Conservation (phyloP, 2,888 invertebrate species). For the Orthosia cruda region DNA sequence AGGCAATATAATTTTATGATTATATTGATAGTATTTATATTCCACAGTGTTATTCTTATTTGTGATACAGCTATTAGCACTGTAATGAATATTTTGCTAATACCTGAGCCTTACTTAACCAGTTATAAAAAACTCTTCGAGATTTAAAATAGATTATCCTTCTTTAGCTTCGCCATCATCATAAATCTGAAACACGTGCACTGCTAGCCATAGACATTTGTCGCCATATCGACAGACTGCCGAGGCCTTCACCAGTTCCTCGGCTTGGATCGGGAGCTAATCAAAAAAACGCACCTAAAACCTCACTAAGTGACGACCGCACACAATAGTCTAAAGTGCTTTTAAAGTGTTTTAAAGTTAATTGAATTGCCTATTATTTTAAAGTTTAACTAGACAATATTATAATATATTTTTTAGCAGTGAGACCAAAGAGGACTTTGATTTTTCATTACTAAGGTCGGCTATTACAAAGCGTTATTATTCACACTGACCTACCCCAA, state of each 20-base stretch:
- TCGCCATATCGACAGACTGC: too few relatives aligned
- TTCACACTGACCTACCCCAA: not conserved
- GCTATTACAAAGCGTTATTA: not conserved
- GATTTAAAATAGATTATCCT: too few relatives aligned
- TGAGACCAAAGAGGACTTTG: not conserved
- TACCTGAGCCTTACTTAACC: not conserved
- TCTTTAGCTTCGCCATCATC: too few relatives aligned
- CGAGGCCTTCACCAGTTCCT: too few relatives aligned
- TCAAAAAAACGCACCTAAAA: not conserved
- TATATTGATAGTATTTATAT: slow-evolving; percentile 4
- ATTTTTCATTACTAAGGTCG: not conserved
- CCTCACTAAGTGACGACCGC: not conserved
- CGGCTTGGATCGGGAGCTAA: too few relatives aligned
- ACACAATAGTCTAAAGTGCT: too few relatives aligned
- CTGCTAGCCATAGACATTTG: too few relatives aligned
- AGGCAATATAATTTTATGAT: slow-evolving; percentile 37
- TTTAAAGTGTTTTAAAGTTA: too few relatives aligned
- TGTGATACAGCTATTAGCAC: not conserved
- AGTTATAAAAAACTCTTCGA: not conserved
- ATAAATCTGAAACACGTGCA: too few relatives aligned
- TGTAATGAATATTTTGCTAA: not conserved
- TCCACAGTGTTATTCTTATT: slow-evolving; percentile 9
- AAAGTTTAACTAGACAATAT: too few relatives aligned
- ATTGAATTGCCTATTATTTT: too few relatives aligned
- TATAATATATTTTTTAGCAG: too few relatives aligned